phyloP scores from a whole-genome alignment of 64 coral and sea anemone species.

The Dendronephthya gigantea region DNA sequence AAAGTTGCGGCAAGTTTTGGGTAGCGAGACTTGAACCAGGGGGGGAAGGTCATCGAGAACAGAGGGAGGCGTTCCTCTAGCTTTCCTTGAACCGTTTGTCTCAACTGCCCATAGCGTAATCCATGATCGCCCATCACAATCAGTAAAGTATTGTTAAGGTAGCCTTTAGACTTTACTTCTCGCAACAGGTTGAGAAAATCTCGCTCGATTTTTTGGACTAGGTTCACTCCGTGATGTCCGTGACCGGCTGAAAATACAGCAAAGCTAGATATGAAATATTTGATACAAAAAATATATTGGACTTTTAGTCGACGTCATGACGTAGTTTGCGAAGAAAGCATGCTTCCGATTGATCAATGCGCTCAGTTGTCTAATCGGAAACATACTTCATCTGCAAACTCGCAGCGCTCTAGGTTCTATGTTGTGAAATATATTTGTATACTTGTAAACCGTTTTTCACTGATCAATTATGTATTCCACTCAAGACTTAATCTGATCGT shows the following conservation, averaged over 20 bases:
- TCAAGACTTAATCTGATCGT: too few species aligned
- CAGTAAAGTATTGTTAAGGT: slow-evolving; percentile 36
- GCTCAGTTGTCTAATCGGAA: too few species aligned
- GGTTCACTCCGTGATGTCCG: background rate
- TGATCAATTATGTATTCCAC: too few species aligned
- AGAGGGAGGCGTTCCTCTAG: slow-evolving; percentile 58
- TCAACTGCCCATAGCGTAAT: slow-evolving; percentile 5
- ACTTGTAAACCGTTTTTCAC: too few species aligned
- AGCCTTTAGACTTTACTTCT: background rate
- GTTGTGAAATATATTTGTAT: too few species aligned
- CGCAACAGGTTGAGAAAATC: background rate
- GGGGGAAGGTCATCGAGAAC: slow-evolving; percentile 40
- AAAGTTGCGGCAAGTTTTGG: slow-evolving; percentile 32
- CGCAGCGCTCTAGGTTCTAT: too few species aligned
- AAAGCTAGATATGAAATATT: too few species aligned
- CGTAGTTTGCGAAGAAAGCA: too few species aligned
- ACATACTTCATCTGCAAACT: too few species aligned
- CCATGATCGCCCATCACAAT: slow-evolving; percentile 56
- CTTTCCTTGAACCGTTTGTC: slow-evolving; percentile 53
- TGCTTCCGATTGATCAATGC: too few species aligned
- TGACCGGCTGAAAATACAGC: background rate
- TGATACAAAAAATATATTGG: too few species aligned
- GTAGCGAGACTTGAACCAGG: slow-evolving; percentile 37
- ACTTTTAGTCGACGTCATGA: too few species aligned
- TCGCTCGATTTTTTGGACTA: background rate